Conservation (phyloP, 2,113 vertebrate genomes). For the Melanocharis versteri region DNA sequence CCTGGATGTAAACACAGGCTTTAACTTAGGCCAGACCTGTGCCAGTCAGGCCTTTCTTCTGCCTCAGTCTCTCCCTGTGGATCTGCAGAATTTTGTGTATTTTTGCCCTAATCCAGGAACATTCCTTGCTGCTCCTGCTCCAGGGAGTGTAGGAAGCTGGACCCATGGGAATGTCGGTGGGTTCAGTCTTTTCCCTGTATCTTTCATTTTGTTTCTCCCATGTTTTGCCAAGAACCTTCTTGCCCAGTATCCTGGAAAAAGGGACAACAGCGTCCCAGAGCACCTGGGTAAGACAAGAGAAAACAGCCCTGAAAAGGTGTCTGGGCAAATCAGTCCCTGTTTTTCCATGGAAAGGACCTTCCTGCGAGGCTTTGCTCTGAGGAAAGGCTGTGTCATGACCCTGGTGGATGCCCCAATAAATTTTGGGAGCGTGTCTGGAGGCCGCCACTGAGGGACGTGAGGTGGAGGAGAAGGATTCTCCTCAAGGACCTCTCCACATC, state of each 20-base stretch:
- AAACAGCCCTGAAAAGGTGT: not conserved
- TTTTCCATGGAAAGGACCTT: not conserved
- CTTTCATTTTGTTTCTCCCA: not conserved
- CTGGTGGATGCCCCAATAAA: rapidly evolving
- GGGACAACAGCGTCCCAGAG: not conserved
- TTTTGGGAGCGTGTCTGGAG: not conserved
- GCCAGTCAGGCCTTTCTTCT: not conserved
- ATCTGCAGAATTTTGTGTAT: not conserved
- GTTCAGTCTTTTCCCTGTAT: not conserved
- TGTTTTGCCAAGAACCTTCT: not conserved
- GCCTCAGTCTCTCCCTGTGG: not conserved
- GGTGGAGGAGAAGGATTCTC: not conserved
- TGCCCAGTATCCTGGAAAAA: not conserved
- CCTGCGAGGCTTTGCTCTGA: not conserved
- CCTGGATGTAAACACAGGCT: not conserved
- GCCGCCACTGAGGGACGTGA: rapidly evolving
- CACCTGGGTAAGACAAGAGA: not conserved
- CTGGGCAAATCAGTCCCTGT: not conserved
- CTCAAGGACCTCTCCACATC: not conserved
- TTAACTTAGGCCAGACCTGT: not conserved
- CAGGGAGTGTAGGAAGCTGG: not conserved
- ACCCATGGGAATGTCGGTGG: not conserved
- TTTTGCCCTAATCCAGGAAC: not conserved
- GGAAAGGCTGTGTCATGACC: not conserved
- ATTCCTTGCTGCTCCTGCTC: not conserved